These are phyloP conservation scores for Melieria omissa DNA, from an alignment of 2,888 invertebrate species.

Conservation along the genomic window DNA sequence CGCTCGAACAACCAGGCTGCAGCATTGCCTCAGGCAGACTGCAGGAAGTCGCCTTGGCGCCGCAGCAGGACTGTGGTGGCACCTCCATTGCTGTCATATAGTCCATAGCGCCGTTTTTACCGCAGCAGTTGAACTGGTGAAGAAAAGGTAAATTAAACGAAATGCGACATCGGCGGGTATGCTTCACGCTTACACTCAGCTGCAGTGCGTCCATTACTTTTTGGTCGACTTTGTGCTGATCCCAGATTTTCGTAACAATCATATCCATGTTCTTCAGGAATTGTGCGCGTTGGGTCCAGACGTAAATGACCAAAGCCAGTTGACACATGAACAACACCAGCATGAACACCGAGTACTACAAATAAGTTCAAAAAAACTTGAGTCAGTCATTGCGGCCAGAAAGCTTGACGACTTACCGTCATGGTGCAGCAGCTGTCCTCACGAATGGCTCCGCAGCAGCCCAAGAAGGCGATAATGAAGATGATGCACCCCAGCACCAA, in stretches of 20 bases:
- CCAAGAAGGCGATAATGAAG: conserved; percentile 86
- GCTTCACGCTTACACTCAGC: conserved; percentile 49
- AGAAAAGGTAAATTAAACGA: conserved; percentile 8
- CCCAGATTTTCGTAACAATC: conserved; percentile 68
- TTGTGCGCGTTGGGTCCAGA: conserved; percentile 74
- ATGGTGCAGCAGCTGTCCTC: conserved; percentile 88
- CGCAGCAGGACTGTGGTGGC: conserved; percentile 60
- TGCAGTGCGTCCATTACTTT: conserved; percentile 57
- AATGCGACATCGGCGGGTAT: not conserved
- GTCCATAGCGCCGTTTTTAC: conserved; percentile 51
- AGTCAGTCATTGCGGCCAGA: not conserved
- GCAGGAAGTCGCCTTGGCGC: conserved; percentile 52
- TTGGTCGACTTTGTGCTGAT: conserved; percentile 50
- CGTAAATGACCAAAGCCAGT: conserved; percentile 76
- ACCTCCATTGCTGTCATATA: conserved; percentile 44
- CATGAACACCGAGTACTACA: conserved; percentile 79
- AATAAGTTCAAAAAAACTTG: not conserved
- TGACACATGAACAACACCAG: conserved; percentile 78
- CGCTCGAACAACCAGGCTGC: conserved; percentile 53
- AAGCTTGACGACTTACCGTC: conserved; percentile 71
- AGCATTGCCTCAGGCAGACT: conserved; percentile 41
- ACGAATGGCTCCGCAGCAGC: conserved; percentile 89
- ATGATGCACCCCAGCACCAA: conserved; percentile 77
- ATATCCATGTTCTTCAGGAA: conserved; percentile 69
- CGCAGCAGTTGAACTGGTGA: conserved; percentile 60